Evolutionary conservation across 2,113 vertebrate species (phyloP).

Genomic region (Puffinus mauretanicus): DNA sequence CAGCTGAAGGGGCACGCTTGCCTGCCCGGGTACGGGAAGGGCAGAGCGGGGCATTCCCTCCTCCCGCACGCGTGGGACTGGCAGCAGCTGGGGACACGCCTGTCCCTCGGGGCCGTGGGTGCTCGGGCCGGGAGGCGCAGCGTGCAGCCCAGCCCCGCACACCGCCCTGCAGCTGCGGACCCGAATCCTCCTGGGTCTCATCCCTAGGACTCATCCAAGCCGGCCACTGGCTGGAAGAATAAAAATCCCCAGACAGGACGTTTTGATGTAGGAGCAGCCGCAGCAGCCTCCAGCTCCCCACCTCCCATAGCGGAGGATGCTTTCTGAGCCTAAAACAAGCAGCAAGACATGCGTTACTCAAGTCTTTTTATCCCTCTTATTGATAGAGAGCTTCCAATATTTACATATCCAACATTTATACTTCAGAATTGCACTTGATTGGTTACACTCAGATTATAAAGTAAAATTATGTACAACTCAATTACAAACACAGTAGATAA

Average conservation of each 20-base stretch:
- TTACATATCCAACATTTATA: background rate
- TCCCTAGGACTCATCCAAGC: background rate
- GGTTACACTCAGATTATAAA: background rate
- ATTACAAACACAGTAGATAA: background rate
- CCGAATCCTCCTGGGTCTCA: background rate
- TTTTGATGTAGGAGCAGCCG: rapidly evolving
- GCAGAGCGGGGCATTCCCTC: background rate
- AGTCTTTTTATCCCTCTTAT: background rate
- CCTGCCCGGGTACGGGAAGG: background rate
- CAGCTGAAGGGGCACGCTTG: background rate
- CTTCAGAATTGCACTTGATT: background rate
- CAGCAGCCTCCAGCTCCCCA: background rate
- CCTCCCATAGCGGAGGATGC: rapidly evolving
- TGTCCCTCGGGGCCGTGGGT: background rate
- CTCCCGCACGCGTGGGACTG: rapidly evolving
- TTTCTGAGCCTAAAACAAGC: background rate
- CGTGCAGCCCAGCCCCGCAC: background rate
- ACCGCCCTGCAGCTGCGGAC: rapidly evolving
- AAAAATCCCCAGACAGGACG: background rate
- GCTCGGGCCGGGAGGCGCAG: background rate
- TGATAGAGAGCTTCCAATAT: background rate
- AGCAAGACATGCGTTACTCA: rapidly evolving
- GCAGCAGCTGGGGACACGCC: rapidly evolving
- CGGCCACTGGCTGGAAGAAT: rapidly evolving
- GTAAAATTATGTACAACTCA: rapidly evolving